phyloP scores from a whole-genome alignment of 2,888 invertebrate genomes.

The Cephus sareptanus region DNA sequence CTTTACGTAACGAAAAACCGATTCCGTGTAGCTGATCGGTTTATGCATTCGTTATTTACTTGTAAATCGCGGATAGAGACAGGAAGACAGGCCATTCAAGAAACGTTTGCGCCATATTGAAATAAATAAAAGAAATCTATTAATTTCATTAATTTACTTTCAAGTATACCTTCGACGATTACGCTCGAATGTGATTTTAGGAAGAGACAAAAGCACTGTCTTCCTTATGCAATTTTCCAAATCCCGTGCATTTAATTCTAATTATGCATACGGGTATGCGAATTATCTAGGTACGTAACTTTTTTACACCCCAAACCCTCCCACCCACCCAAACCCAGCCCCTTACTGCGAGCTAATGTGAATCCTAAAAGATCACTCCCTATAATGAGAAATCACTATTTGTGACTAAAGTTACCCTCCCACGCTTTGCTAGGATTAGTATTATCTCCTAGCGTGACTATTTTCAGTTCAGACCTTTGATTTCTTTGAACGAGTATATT shows the following conservation, averaged over 20 bases:
- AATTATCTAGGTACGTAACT: neutral
- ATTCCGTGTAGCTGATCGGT: neutral
- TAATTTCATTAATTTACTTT: neutral
- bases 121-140: neutral
- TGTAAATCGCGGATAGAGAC: neutral
- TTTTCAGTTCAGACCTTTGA: slow-evolving; percentile 34
- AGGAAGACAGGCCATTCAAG: neutral
- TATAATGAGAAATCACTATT: neutral
- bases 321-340: neutral
- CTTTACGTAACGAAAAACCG: neutral
- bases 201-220: neutral
- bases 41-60: neutral
- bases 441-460: slow-evolving; percentile 28
- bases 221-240: neutral
- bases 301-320: neutral
- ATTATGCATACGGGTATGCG: neutral
- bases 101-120: neutral
- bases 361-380: neutral
- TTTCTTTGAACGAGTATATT: slow-evolving; percentile 12
- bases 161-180: neutral
- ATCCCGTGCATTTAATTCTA: slow-evolving; percentile 1
- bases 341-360: neutral
- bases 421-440: neutral
- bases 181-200: neutral
- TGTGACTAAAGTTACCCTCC: slow-evolving; percentile 3